phyloP scores from a whole-genome alignment of 2,888 invertebrate species.

The Tromatobia lineatoria region DNA sequence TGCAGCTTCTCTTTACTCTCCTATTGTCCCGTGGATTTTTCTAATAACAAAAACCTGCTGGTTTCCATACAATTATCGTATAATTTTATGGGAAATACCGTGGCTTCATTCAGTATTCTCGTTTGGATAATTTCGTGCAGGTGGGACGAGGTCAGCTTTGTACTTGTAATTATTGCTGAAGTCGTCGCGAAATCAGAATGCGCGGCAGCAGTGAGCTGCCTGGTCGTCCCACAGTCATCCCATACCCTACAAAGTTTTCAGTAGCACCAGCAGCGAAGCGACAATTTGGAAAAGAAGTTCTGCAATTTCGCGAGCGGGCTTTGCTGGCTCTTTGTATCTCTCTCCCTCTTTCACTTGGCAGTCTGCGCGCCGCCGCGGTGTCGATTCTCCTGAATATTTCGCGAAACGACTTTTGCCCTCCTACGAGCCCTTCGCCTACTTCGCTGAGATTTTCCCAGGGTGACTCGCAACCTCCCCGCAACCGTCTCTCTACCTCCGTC shows the following conservation, averaged over 20 bases:
- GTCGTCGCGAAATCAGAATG: constrained; percentile 31
- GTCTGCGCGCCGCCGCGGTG: constrained; percentile 44
- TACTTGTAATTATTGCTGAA: constrained; percentile 62
- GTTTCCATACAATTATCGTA: constrained; percentile 60
- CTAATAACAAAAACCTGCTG: constrained; percentile 7
- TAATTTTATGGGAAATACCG: constrained; percentile 46
- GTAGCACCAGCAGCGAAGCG: constrained; percentile 30
- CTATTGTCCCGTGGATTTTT: constrained; percentile 4
- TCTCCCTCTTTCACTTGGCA: constrained; percentile 15
- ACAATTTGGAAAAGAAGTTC: constrained; percentile 63
- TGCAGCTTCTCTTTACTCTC: constrained; percentile 8
- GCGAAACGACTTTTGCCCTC: constrained; percentile 59
- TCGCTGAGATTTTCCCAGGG: constrained; percentile 43
- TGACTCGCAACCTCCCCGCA: constrained; percentile 23
- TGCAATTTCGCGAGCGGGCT: constrained; percentile 55
- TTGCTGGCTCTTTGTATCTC: constrained; percentile 22
- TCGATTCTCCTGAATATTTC: constrained; percentile 64
- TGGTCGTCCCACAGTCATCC: constrained; percentile 9
- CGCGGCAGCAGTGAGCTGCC: background rate
- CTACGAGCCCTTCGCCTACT: constrained; percentile 30
- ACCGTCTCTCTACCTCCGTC: constrained; percentile 12
- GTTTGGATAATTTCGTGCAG: constrained; percentile 58
- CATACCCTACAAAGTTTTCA: constrained; percentile 40
- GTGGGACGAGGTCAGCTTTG: constrained; percentile 49
- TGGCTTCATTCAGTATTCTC: constrained; percentile 14